A percentile compares a stretch with the other conserved stretches of the same genome.
Conservation (phyloP, 2,113 vertebrate species). For the Leptobrachium ailaonicum region DNA sequence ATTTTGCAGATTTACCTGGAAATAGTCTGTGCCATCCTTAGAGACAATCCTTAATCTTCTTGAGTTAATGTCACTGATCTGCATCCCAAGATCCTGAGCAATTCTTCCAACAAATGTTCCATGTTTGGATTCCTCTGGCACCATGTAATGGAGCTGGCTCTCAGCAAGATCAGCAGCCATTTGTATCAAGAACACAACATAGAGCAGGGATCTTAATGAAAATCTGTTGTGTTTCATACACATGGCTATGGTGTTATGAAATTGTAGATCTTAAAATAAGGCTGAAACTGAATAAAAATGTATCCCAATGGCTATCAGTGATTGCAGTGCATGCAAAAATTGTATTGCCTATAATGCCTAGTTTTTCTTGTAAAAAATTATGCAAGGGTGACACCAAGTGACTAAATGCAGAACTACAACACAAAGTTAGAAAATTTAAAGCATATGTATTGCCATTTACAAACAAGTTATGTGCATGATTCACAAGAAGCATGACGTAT, state of each 20-base stretch:
- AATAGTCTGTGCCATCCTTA: conserved; percentile 65
- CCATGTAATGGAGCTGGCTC: conserved; percentile 63
- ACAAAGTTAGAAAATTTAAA: background rate
- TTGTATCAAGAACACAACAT: conserved; percentile 5
- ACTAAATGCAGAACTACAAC: background rate
- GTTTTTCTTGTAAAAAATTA: background rate
- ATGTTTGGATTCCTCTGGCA: conserved; percentile 64
- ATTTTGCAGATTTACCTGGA: conserved; percentile 74
- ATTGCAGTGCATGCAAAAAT: background rate
- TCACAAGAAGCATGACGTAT: too few species aligned
- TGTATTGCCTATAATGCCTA: background rate
- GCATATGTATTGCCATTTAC: too few species aligned
- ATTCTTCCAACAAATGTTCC: conserved; percentile 61
- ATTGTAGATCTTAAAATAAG: too few species aligned
- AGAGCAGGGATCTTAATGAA: background rate
- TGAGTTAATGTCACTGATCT: conserved; percentile 57
- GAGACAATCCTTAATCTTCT: conserved; percentile 69
- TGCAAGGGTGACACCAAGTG: conserved; percentile 13
- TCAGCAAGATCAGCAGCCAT: conserved; percentile 27
- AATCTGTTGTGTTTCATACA: background rate
- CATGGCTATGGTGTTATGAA: background rate
- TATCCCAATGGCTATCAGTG: too few species aligned
- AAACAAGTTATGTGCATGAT: too few species aligned
- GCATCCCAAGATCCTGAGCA: conserved; percentile 62
- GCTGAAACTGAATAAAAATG: too few species aligned